Evolutionary conservation across 2,888 invertebrate species (phyloP).

Genomic region (Sarcophaga caerulescens): DNA sequence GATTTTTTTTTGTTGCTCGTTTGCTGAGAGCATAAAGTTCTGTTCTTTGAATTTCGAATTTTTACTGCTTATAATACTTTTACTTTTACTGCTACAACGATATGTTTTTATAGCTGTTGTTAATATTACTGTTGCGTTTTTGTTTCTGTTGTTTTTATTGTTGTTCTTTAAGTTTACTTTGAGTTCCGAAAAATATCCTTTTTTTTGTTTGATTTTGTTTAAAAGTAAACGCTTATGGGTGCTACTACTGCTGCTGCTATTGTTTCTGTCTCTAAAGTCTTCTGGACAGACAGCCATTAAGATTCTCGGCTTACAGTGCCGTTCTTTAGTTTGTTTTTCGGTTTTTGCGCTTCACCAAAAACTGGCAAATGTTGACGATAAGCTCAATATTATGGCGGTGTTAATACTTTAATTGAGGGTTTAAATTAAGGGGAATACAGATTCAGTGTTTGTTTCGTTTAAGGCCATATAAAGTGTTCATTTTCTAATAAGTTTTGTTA

Average conservation of each 20-base stretch:
- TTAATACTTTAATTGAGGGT: conserved; percentile 72
- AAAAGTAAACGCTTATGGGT: conserved; percentile 33
- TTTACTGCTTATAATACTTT: conserved; percentile 10
- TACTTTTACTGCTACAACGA: conserved; percentile 31
- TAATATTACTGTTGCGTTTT: conserved; percentile 41
- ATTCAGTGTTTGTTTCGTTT: conserved; percentile 46
- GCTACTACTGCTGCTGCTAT: background rate
- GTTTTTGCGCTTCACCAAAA: conserved; percentile 25
- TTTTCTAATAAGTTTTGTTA: conserved; percentile 50
- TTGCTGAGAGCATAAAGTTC: background rate
- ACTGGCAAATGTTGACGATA: conserved; percentile 74
- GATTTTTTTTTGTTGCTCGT: background rate
- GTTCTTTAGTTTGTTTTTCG: conserved; percentile 30
- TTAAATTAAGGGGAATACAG: conserved; percentile 12
- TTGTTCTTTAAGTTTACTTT: conserved; percentile 54
- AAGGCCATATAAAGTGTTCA: conserved; percentile 60
- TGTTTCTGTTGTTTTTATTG: conserved; percentile 3
- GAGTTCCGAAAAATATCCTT: conserved; percentile 48
- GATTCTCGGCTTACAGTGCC: background rate
- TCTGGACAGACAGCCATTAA: background rate
- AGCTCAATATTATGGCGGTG: conserved; percentile 75
- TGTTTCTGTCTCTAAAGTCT: background rate
- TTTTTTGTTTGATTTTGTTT: conserved; percentile 74
- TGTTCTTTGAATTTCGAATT: conserved; percentile 16
- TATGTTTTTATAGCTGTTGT: conserved; percentile 64